Evolutionary conservation across 64 coral and sea anemone species (phyloP), one percentile per base, ranked within the genome.

Genomic region (Trachythela sp.): DNA sequence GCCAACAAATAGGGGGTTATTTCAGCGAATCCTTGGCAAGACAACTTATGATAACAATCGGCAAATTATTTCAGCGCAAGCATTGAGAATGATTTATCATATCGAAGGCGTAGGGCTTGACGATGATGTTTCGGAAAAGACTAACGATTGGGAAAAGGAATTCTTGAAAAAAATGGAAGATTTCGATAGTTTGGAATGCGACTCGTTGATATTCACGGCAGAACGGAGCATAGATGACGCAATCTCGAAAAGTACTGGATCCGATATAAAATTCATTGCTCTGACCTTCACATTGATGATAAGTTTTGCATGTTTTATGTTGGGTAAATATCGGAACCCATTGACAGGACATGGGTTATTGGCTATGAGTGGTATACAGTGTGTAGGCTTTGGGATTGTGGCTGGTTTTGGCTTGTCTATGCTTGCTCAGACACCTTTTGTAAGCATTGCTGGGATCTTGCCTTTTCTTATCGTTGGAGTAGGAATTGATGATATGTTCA

Each of bases 401-500:
- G 31, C 75, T 37, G 75, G 33, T 11, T 80, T 80, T 80, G 75
- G 75, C 7, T 14, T 80, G 75, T 35, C 38, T 13, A 80, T 80
- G 75, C 75, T 80, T 10, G 8, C 33, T 80, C 75, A 80, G 20
- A 38, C 20, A 80, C 75, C 75, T 17, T 80, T 80, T 80, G 75
- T 80, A 29, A 39, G 33, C 38, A 80, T 80, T 29, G 33, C 38
- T 35, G 75, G 27, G 15, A 80, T 80, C 13, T 18, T 80, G 8
- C 75, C 75, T 37, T 80, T 80, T 18, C 75, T 80, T 9, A 80
- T 80, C 20, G 37, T 80, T 80, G 75, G 75, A 15, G 75, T 80
- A 9, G 75, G 75, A 10, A 80, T 80, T 34, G 75, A 80, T 80
- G 75, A 80, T 39, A 80, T 80, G 75, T 80, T 80, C 20, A 80